Evolutionary conservation across 2,888 invertebrate genomes (phyloP).

Genomic region (Erpobdella octoculata): DNA sequence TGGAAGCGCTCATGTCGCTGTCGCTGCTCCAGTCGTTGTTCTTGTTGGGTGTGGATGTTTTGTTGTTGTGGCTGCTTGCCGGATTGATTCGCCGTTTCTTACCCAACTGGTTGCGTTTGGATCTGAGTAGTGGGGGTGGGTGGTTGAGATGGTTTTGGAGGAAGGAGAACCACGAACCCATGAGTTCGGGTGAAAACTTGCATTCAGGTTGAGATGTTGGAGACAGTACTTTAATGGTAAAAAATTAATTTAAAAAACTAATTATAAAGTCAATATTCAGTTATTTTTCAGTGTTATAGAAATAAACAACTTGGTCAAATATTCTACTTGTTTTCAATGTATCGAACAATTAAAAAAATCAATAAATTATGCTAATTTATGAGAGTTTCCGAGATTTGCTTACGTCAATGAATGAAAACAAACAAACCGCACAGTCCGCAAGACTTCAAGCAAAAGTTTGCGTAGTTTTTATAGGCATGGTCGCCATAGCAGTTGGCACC

Average conservation of each 20-base stretch:
- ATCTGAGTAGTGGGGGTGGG: too few species aligned
- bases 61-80: slow-evolving; percentile 4
- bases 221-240: slow-evolving; percentile 12
- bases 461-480: slow-evolving; percentile 15
- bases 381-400: too few species aligned
- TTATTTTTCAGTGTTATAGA: not conserved
- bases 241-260: not conserved
- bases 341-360: too few species aligned
- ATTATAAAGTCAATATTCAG: not conserved
- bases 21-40: slow-evolving; percentile 1
- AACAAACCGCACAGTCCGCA: slow-evolving; percentile 32
- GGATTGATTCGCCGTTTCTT: not conserved
- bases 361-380: too few species aligned
- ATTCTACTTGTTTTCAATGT: too few species aligned
- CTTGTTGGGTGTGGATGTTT: not conserved
- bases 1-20: not conserved
- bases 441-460: slow-evolving; percentile 32
- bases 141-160: too few species aligned
- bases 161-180: slow-evolving; percentile 26
- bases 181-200: slow-evolving; percentile 17
- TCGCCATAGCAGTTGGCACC: slow-evolving; percentile 28
- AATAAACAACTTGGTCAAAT: too few species aligned
- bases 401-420: not conserved
- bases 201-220: slow-evolving; percentile 20
- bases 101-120: too few species aligned